phyloP scores from a whole-genome alignment of 2,797 vertebrate species.

The Ctenosaura bakeri region DNA sequence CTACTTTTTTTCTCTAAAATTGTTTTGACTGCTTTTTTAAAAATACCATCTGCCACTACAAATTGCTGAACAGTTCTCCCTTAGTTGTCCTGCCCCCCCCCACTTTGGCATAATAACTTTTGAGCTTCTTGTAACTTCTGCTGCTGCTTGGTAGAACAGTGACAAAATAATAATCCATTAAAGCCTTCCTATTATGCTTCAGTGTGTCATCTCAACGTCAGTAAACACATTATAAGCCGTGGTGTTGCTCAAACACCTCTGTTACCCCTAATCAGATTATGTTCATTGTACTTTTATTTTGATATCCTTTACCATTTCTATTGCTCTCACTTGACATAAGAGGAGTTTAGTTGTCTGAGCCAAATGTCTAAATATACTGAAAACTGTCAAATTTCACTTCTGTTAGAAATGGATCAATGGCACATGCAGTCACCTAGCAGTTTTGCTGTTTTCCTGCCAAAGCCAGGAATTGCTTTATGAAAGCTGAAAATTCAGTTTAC shows the following conservation, averaged over 20 bases:
- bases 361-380: neutral
- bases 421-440: neutral
- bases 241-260: conserved; percentile 23
- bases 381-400: neutral
- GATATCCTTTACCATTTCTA: neutral
- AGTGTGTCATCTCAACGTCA: conserved; percentile 25
- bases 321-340: neutral
- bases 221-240: neutral
- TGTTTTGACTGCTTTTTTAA: neutral
- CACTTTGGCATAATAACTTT: neutral
- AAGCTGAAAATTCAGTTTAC: neutral
- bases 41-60: neutral
- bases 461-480: neutral
- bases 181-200: conserved; percentile 34
- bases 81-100: neutral
- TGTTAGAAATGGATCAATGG: neutral
- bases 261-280: conserved; percentile 12
- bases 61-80: neutral
- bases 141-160: neutral
- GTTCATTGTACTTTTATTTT: conserved; percentile 36
- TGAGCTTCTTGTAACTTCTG: conserved; percentile 10
- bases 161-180: conserved; percentile 17
- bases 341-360: neutral
- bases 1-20: neutral
- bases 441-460: neutral